Evolutionary conservation across 2,888 invertebrate genomes (phyloP).

Genomic region (Mythimna vitellina): DNA sequence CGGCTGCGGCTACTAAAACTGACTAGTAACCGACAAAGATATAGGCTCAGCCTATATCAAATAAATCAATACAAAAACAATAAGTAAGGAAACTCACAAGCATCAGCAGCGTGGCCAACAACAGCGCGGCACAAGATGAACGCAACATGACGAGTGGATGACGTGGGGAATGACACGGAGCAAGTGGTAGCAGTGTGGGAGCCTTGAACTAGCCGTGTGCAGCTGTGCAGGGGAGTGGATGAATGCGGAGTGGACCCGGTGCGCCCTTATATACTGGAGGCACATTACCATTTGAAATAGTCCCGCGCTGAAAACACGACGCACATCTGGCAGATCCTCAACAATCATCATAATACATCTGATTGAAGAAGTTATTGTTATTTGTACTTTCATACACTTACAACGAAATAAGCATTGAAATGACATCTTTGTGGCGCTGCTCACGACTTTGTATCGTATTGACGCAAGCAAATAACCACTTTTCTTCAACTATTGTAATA

Average conservation of each 20-base stretch:
- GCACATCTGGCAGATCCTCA: not conserved
- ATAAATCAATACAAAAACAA: too few relatives aligned
- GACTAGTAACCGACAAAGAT: not conserved
- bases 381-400: not conserved
- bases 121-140: not conserved
- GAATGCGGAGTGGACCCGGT: not conserved
- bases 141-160: conserved; percentile 7
- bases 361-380: conserved; percentile 6
- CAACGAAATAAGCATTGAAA: conserved; percentile 1
- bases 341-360: not conserved
- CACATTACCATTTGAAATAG: conserved; percentile 34
- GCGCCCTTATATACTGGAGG: conserved; percentile 13
- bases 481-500: not conserved
- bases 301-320: not conserved
- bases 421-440: not conserved
- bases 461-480: not conserved
- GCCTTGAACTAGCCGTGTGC: not conserved
- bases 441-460: conserved; percentile 9
- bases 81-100: conserved; percentile 16
- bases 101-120: conserved; percentile 21
- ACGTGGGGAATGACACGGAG: not conserved
- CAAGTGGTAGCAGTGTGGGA: not conserved
- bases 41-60: not conserved
- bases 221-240: not conserved
- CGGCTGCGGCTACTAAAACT: too few relatives aligned